These are phyloP conservation scores for Protophormia terraenovae DNA, from an alignment of 2,888 invertebrate genomes.

Conservation along the genomic window DNA sequence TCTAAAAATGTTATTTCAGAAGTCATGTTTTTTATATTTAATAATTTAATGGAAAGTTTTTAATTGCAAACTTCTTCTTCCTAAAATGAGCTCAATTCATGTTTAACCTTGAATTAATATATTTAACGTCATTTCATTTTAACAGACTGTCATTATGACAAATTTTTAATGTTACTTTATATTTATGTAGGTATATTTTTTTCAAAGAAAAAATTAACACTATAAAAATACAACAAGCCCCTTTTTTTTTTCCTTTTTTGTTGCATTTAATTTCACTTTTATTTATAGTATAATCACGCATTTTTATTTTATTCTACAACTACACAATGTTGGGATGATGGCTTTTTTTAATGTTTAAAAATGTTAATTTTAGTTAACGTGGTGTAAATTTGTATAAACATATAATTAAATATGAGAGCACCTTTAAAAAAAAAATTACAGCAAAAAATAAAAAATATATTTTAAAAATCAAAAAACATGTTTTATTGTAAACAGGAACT, in stretches of 20 bases:
- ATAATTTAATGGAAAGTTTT: constrained; percentile 32
- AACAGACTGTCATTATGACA: constrained; percentile 11
- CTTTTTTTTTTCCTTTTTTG: background rate
- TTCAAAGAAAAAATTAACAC: constrained; percentile 5
- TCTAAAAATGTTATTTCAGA: background rate
- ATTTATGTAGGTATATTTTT: no score
- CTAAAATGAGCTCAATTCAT: constrained; percentile 7
- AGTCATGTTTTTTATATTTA: background rate
- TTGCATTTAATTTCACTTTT: constrained; percentile 55
- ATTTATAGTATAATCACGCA: constrained; percentile 56
- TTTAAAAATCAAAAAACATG: constrained; percentile 26
- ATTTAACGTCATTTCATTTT: background rate
- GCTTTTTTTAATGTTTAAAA: background rate
- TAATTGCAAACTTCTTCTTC: constrained; percentile 27
- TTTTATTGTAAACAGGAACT: constrained; percentile 57
- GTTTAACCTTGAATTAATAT: constrained; percentile 39
- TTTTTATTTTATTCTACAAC: background rate
- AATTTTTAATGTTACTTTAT: no score
- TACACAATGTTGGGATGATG: background rate
- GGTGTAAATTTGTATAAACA: background rate
- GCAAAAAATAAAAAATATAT: constrained; percentile 20
- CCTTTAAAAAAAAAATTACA: background rate
- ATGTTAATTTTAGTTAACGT: background rate
- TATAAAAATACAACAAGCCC: constrained; percentile 37
- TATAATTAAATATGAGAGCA: background rate